These are phyloP conservation scores for Echinometra lucunter DNA, from an alignment of 53 echinoderm and acorn worm genomes.

Conservation along the genomic window DNA sequence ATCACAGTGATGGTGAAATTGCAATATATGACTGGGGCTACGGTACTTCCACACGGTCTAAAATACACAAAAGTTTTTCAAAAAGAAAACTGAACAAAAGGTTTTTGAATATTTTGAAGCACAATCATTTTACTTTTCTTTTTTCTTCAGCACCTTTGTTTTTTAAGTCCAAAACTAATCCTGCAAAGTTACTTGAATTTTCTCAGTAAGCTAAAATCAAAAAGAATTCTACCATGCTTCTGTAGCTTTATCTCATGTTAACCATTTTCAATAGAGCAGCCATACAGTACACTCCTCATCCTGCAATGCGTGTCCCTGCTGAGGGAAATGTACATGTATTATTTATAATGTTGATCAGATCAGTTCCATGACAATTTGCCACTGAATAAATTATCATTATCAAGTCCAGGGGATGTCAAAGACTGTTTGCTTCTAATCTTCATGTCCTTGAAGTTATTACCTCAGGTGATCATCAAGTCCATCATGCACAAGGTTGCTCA, in stretches of 20 bases:
- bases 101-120: too few relatives aligned
- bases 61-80: too few relatives aligned
- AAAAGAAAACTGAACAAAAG: too few relatives aligned
- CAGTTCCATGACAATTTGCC: background rate
- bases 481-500: conserved; percentile 68
- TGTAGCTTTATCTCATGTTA: background rate
- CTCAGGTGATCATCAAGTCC: too few relatives aligned
- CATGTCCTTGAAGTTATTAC: too few relatives aligned
- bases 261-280: background rate
- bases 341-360: background rate
- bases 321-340: background rate
- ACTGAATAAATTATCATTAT: background rate
- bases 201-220: background rate
- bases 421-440: background rate
- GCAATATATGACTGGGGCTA: too few relatives aligned
- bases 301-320: background rate
- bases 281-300: background rate
- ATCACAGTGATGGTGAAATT: too few relatives aligned
- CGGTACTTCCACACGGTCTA: too few relatives aligned
- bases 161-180: background rate
- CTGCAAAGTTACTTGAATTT: background rate
- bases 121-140: background rate
- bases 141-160: background rate
- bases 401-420: background rate
- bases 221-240: background rate